Percentiles rank a stretch among this genome's conserved stretches.
These are phyloP conservation scores for Gadopsis bispinosus DNA, from an alignment of 2,797 vertebrate genomes.

Conservation along the genomic window DNA sequence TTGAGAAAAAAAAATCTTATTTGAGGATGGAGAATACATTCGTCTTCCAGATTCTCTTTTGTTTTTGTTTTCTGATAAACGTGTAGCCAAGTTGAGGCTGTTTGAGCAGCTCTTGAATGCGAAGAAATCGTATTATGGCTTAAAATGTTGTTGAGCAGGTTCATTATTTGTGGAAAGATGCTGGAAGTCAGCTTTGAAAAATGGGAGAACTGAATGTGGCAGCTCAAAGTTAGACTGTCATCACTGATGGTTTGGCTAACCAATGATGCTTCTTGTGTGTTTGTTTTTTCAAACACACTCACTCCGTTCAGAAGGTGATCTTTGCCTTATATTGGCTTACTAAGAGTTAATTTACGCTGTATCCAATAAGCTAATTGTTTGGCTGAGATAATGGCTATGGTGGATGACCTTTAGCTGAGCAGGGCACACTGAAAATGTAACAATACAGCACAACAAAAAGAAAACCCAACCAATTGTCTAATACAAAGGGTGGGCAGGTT, in stretches of 20 bases:
- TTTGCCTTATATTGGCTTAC: conserved; percentile 48
- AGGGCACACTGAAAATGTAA: conserved; percentile 53
- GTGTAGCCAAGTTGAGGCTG: neutral
- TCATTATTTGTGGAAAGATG: neutral
- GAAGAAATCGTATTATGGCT: neutral
- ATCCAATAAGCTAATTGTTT: conserved; percentile 60
- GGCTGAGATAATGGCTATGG: conserved; percentile 37
- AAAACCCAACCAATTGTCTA: conserved; percentile 33
- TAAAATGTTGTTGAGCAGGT: neutral
- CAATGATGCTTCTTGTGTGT: neutral
- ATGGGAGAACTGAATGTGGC: neutral
- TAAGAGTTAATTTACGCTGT: conserved; percentile 44
- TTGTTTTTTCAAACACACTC: neutral
- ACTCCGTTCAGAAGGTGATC: conserved; percentile 12
- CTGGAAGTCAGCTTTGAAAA: neutral
- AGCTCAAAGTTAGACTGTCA: neutral
- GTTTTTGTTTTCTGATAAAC: neutral
- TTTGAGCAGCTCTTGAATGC: neutral
- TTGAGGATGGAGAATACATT: neutral
- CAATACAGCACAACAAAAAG: conserved; percentile 40
- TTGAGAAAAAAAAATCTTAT: neutral
- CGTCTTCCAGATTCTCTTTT: neutral
- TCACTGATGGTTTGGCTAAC: neutral
- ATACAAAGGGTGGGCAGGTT: conserved; percentile 36
- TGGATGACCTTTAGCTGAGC: conserved; percentile 37